phyloP scores from a whole-genome alignment of 2,888 invertebrate species.

The Chrysodeixis includens region DNA sequence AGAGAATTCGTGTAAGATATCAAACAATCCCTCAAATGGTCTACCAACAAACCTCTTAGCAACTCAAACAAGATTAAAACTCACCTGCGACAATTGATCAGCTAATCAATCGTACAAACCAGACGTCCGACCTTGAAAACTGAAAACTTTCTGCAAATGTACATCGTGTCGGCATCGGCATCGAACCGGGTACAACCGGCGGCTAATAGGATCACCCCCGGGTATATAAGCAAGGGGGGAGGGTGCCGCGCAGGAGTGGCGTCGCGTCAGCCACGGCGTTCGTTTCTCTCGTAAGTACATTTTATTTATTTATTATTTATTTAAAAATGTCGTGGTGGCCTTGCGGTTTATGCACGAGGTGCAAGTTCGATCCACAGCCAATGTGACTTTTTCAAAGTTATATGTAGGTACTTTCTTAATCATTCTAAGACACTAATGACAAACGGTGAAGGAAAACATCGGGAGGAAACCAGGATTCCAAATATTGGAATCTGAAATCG shows the following conservation, averaged over 20 bases:
- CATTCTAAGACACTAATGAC: too few species aligned
- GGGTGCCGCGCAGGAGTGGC: constrained; percentile 77
- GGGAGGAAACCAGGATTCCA: too few species aligned
- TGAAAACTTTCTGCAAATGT: constrained; percentile 55
- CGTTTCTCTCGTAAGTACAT: constrained; percentile 71
- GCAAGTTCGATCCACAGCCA: too few species aligned
- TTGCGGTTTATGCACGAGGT: too few species aligned
- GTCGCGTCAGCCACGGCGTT: constrained; percentile 77
- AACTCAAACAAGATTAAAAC: constrained; percentile 13
- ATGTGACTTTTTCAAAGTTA: too few species aligned
- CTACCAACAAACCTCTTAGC: constrained; percentile 12
- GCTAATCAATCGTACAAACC: constrained; percentile 17
- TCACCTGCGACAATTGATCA: not conserved
- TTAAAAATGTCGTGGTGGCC: constrained; percentile 5
- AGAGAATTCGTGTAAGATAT: too few species aligned
- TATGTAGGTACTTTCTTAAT: too few species aligned
- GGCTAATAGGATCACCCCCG: constrained; percentile 73
- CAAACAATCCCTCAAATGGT: not conserved
- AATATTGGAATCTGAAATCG: too few species aligned
- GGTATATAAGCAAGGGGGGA: constrained; percentile 71
- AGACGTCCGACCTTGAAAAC: constrained; percentile 53
- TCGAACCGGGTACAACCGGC: constrained; percentile 58
- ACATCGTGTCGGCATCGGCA: constrained; percentile 47
- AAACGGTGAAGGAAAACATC: too few species aligned
- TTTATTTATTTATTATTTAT: constrained; percentile 41